phyloP scores from a whole-genome alignment of 2,797 vertebrate species.

The Sebastes diploproa region DNA sequence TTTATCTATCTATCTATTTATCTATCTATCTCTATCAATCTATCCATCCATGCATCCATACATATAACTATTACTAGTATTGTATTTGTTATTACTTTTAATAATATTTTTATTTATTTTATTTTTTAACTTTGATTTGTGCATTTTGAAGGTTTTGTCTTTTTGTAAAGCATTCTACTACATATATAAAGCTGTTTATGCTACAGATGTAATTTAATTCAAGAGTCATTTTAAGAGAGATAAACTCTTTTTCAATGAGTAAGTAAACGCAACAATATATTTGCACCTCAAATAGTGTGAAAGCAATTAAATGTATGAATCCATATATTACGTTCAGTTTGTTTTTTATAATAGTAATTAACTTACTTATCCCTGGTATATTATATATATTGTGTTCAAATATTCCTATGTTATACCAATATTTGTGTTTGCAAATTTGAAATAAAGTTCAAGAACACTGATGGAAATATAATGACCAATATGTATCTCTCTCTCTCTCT shows the following conservation, averaged over 20 bases:
- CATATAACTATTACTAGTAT: not conserved
- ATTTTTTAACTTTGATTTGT: not conserved
- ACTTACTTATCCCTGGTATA: not conserved
- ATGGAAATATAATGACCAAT: not conserved
- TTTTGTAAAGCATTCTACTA: not conserved
- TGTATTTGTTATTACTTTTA: not conserved
- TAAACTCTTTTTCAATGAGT: not conserved
- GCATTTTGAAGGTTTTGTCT: not conserved
- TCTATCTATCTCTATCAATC: not conserved
- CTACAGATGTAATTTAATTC: too few species aligned
- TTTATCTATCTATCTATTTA: not conserved
- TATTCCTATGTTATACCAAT: not conserved
- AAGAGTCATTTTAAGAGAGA: not conserved
- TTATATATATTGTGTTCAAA: not conserved
- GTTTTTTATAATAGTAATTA: not conserved
- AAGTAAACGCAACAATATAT: not conserved
- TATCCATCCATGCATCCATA: not conserved
- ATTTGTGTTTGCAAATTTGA: not conserved
- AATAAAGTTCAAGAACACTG: not conserved
- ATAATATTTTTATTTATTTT: not conserved
- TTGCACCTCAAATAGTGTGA: not conserved
- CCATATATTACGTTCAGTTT: not conserved
- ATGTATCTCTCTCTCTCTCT: too few species aligned
- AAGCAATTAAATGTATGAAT: not conserved
- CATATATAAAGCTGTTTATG: too few species aligned